These are phyloP conservation scores for Lucilia sericata DNA, from an alignment of 1,140 invertebrate species.

Conservation along the genomic window DNA sequence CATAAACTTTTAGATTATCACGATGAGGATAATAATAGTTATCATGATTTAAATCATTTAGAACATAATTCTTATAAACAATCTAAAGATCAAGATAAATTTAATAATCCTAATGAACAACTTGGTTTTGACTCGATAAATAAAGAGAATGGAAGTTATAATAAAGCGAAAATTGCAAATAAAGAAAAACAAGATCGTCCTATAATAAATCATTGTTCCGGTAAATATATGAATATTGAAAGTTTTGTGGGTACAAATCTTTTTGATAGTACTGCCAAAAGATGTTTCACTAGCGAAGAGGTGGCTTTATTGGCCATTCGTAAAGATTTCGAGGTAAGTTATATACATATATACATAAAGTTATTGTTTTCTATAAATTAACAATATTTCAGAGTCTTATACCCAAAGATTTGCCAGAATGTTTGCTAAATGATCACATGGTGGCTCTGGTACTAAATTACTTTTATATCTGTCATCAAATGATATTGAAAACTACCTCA, in stretches of 20 bases:
- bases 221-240: slow-evolving; percentile 31
- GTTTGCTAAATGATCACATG: slow-evolving; percentile 48
- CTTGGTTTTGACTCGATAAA: background rate
- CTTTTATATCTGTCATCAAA: slow-evolving; percentile 59
- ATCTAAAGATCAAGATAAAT: background rate
- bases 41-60: background rate
- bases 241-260: slow-evolving; percentile 63
- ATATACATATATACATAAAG: too few relatives aligned
- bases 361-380: too few relatives aligned
- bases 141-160: background rate
- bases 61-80: background rate
- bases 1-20: background rate
- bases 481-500: slow-evolving; percentile 53
- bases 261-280: slow-evolving; percentile 54
- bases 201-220: background rate
- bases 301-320: slow-evolving; percentile 58
- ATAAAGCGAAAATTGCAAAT: background rate
- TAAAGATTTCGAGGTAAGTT: slow-evolving; percentile 57
- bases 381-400: slow-evolving; percentile 44
- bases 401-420: slow-evolving; percentile 47
- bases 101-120: too few relatives aligned
- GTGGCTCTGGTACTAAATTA: slow-evolving; percentile 58
- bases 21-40: background rate
- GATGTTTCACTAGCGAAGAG: slow-evolving; percentile 63
- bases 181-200: too few relatives aligned